Conservation (phyloP, 2,113 vertebrate species). For the Sorex fumeus region DNA sequence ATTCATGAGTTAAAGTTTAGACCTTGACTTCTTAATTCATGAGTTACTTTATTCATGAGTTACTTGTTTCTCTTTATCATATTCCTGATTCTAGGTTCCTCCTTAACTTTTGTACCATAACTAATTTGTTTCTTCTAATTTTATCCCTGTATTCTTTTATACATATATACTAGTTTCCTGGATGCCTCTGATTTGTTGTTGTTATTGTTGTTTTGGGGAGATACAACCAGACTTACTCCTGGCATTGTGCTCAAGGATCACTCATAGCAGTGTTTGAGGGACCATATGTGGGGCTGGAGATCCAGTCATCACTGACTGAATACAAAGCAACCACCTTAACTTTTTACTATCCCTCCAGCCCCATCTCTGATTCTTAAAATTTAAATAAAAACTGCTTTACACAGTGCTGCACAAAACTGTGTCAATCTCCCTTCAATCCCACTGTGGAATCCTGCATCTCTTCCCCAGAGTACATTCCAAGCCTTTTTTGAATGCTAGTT, state of each 20-base stretch:
- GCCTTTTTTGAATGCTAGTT: neutral
- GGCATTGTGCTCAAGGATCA: too few species aligned
- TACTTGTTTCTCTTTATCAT: neutral
- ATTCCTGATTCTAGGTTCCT: conserved; percentile 37
- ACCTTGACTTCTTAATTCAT: too few species aligned
- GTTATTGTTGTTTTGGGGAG: too few species aligned
- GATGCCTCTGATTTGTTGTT: neutral
- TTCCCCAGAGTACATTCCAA: neutral
- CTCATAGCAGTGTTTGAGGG: too few species aligned
- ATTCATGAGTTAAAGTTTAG: neutral
- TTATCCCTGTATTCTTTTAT: neutral
- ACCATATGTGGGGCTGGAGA: too few species aligned
- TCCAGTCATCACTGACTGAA: too few species aligned
- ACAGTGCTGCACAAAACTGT: neutral
- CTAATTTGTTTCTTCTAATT: conserved; percentile 4
- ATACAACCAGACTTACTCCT: too few species aligned
- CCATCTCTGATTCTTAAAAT: neutral
- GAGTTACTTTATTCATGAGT: neutral
- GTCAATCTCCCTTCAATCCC: neutral
- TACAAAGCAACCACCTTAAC: too few species aligned
- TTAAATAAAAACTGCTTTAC: neutral
- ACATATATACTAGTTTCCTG: neutral
- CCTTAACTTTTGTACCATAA: neutral
- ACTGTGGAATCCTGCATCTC: neutral
- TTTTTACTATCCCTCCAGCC: too few species aligned